Conservation (phyloP, 2,113 vertebrate species). For the Tyrannus savana region DNA sequence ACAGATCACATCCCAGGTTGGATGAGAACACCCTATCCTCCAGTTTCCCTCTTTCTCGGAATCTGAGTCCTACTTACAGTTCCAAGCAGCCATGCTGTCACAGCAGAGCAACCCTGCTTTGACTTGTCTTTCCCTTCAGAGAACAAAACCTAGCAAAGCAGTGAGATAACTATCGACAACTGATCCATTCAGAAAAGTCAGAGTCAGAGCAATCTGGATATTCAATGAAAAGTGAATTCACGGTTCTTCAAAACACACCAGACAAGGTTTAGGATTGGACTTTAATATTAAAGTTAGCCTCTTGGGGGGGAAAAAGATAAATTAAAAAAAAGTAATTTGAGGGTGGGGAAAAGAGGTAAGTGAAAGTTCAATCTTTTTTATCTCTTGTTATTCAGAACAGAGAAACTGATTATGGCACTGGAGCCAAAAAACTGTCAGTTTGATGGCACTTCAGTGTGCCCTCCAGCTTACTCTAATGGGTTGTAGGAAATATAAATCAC, state of each 20-base stretch:
- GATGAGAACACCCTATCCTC: not conserved
- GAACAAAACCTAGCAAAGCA: not conserved
- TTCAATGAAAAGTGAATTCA: not conserved
- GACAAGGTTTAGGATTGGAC: not conserved
- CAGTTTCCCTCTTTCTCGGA: not conserved
- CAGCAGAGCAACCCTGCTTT: not conserved
- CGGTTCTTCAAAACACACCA: not conserved
- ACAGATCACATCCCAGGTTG: not conserved
- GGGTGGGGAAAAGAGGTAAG: not conserved
- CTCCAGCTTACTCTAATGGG: not conserved
- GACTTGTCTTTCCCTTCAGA: not conserved
- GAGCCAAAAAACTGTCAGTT: not conserved
- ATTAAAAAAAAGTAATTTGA: not conserved
- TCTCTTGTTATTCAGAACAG: not conserved
- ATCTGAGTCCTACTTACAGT: not conserved
- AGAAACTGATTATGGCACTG: not conserved
- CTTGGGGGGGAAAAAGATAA: not conserved
- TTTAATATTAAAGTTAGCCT: not conserved
- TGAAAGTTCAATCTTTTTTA: not conserved
- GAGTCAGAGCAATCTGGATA: not conserved
- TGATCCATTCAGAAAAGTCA: not conserved
- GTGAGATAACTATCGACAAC: not conserved
- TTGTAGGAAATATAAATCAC: not conserved
- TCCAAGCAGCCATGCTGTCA: not conserved
- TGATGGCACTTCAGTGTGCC: not conserved